Conservation (phyloP, 2,888 invertebrate genomes). For the Himalopsyche kuldschensis region DNA sequence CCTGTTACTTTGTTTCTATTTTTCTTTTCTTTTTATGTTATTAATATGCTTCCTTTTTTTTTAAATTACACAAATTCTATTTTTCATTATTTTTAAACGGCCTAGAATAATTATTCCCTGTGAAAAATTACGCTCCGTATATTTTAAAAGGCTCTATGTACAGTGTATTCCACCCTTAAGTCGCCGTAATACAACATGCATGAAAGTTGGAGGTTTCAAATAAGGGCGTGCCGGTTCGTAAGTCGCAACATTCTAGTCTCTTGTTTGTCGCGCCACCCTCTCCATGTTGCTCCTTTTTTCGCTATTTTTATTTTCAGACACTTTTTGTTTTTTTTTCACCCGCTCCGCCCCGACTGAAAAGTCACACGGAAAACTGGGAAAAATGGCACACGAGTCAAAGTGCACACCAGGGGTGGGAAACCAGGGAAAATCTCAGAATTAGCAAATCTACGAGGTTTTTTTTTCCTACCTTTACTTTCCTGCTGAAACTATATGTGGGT, state of each 20-base stretch:
- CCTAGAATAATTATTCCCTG: no score
- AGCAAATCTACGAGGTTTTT: no score
- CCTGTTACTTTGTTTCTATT: no score
- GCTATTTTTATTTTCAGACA: neutral
- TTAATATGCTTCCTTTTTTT: no score
- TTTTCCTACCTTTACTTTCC: no score
- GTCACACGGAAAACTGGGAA: neutral
- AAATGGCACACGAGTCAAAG: neutral
- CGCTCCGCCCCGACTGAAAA: neutral
- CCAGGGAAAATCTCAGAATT: neutral
- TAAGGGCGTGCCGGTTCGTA: neutral
- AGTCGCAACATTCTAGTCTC: neutral
- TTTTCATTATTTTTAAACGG: no score
- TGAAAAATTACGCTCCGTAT: no score
- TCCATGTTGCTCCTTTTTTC: neutral
- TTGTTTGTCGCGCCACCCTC: neutral
- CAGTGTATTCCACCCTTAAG: neutral
- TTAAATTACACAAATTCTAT: no score
- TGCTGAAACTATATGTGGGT: no score
- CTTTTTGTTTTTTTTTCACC: neutral
- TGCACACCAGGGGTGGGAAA: neutral
- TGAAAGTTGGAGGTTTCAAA: neutral
- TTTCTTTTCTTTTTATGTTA: no score
- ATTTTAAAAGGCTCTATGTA: neutral
- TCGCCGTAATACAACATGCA: neutral